These are phyloP conservation scores for Heteromyza rotundicornis DNA, from an alignment of 2,888 invertebrate species.

Conservation along the genomic window DNA sequence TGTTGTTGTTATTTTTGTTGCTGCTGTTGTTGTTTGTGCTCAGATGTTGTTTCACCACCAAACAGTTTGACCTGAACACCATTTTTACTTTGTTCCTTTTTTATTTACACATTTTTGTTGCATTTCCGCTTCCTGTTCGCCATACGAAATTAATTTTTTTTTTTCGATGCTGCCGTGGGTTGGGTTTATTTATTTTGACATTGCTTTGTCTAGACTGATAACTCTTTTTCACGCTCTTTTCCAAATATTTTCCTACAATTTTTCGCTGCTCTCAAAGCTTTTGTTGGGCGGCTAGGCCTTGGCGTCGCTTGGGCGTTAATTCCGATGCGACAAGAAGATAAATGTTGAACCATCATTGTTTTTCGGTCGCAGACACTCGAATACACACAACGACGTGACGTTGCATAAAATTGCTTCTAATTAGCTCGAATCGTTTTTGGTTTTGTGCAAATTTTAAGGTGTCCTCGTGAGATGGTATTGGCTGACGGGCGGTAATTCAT, in stretches of 20 bases:
- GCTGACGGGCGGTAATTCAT: no score
- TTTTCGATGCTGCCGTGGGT: neutral
- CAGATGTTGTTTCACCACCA: neutral
- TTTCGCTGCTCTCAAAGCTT: neutral
- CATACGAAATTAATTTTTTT: neutral
- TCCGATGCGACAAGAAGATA: neutral
- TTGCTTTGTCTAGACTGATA: slow-evolving; percentile 3
- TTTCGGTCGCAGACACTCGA: neutral
- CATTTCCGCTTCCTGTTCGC: neutral
- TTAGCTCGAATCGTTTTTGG: no score
- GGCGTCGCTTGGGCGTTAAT: neutral
- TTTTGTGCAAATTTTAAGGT: no score
- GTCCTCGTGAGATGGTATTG: no score
- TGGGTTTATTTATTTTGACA: slow-evolving; percentile 3
- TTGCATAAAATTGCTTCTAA: slow-evolving; percentile 3
- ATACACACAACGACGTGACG: neutral
- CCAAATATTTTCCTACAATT: neutral
- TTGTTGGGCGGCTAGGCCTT: neutral
- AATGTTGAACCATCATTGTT: neutral
- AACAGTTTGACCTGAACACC: neutral
- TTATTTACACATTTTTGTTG: neutral
- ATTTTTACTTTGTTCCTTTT: neutral
- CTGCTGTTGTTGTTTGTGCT: neutral
- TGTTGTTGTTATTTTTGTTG: neutral
- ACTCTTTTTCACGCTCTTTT: neutral